Conservation (phyloP, 2,113 vertebrate genomes). For the Muscicapa adusta region DNA sequence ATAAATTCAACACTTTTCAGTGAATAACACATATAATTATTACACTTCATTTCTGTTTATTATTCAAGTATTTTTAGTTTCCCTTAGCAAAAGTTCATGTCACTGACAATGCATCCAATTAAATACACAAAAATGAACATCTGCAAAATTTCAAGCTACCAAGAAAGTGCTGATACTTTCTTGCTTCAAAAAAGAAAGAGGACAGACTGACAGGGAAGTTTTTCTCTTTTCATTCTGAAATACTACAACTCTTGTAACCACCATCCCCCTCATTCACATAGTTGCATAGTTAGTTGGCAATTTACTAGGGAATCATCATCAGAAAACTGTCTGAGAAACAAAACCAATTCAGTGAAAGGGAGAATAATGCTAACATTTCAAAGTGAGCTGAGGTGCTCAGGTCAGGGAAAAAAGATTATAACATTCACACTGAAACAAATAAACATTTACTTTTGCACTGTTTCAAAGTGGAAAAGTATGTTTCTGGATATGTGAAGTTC, state of each 20-base stretch:
- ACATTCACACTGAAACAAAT: conserved; percentile 5
- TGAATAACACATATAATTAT: conserved; percentile 28
- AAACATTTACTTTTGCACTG: not conserved
- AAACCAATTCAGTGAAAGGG: not conserved
- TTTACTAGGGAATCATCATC: not conserved
- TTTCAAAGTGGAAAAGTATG: not conserved
- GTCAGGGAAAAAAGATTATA: not conserved
- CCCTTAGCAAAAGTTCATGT: conserved; percentile 23
- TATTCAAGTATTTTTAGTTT: conserved; percentile 42
- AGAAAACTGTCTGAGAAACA: not conserved
- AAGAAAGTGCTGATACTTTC: not conserved
- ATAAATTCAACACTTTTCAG: conserved; percentile 27
- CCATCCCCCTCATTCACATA: not conserved
- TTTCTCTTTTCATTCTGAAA: not conserved
- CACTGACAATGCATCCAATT: conserved; percentile 9
- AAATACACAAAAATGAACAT: conserved; percentile 27
- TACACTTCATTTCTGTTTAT: conserved; percentile 5
- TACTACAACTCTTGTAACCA: not conserved
- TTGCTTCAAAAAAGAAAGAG: not conserved
- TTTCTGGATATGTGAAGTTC: not conserved
- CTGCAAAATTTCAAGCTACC: not conserved
- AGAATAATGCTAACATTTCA: not conserved
- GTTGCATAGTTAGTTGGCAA: not conserved
- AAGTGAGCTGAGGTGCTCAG: not conserved
- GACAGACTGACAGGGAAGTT: not conserved